These are phyloP conservation scores for Dysmachus trigonus DNA, from an alignment of 2,888 invertebrate species.

Conservation along the genomic window DNA sequence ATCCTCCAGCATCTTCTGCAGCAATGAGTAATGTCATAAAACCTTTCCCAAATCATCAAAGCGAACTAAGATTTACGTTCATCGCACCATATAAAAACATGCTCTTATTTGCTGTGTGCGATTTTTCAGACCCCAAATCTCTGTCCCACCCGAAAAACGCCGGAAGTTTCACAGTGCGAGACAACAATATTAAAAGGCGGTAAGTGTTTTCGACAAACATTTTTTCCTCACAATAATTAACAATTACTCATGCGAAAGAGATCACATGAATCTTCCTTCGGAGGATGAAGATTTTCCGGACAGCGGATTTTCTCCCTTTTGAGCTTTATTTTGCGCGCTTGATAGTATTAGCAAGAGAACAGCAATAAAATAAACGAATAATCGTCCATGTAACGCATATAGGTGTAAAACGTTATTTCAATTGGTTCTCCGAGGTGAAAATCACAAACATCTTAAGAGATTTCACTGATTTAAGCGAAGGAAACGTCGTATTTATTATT, in stretches of 20 bases:
- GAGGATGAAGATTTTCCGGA: neutral
- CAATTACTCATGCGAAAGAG: neutral
- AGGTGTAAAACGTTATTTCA: neutral
- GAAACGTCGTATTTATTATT: neutral
- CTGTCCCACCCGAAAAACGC: neutral
- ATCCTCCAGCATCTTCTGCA: constrained; percentile 3
- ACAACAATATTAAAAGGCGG: constrained; percentile 1
- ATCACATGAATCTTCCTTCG: neutral
- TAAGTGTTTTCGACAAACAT: neutral
- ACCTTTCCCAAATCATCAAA: constrained; percentile 40
- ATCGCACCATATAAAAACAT: constrained; percentile 14
- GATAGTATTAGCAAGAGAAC: neutral
- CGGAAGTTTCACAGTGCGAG: neutral
- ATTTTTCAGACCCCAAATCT: neutral
- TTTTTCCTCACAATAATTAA: constrained; percentile 13
- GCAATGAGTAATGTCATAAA: constrained; percentile 41
- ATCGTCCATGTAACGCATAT: neutral
- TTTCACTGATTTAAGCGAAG: neutral
- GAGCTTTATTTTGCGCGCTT: neutral
- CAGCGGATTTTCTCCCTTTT: neutral
- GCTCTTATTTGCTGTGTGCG: neutral
- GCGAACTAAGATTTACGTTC: constrained; percentile 40
- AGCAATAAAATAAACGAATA: neutral
- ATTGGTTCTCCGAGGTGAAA: neutral
- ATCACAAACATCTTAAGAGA: neutral